Evolutionary conservation across 2,113 vertebrate genomes (phyloP).

Genomic region (Phaethornis superciliosus): DNA sequence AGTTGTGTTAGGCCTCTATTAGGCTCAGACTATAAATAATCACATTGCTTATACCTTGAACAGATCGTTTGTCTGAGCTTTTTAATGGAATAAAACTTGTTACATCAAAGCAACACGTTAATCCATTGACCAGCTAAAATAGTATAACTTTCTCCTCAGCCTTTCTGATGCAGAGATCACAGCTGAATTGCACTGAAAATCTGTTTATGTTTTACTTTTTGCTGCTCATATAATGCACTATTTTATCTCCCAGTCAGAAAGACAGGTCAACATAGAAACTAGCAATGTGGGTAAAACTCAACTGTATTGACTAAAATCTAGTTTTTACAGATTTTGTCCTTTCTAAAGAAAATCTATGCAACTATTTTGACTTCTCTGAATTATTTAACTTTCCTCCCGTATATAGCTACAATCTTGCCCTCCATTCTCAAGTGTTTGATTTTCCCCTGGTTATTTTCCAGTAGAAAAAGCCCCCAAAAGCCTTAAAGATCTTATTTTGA

Average conservation of each 20-base stretch:
- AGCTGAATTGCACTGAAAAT: neutral
- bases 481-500: neutral
- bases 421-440: neutral
- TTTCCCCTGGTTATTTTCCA: neutral
- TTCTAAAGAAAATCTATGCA: neutral
- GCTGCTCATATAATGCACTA: neutral
- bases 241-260: neutral
- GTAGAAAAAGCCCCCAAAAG: neutral
- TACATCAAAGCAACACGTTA: conserved; percentile 5
- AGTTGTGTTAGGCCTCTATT: conserved; percentile 32
- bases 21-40: conserved; percentile 60
- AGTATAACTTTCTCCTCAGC: neutral
- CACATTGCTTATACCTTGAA: conserved; percentile 27
- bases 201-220: neutral
- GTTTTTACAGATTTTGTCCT: neutral
- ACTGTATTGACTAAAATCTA: neutral
- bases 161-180: neutral
- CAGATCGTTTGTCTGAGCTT: conserved; percentile 42
- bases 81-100: conserved; percentile 39
- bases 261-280: neutral
- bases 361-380: neutral
- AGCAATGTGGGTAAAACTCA: neutral
- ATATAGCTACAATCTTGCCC: neutral
- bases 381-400: neutral
- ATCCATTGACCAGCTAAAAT: neutral